Evolutionary conservation across 2,113 vertebrate species (phyloP).

Genomic region (Hymenochirus boettgeri): DNA sequence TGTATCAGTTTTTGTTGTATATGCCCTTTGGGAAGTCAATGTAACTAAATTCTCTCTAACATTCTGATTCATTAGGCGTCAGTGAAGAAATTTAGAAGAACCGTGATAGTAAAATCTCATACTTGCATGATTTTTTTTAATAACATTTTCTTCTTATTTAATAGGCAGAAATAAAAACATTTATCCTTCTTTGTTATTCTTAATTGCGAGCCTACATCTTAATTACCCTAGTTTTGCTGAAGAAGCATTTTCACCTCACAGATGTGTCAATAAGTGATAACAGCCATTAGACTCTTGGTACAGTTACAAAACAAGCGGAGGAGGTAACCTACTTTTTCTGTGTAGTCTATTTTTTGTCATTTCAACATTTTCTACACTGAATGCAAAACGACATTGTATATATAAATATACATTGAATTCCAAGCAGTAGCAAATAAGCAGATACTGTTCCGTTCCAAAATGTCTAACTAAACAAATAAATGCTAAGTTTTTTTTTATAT

Average conservation of each 20-base stretch:
- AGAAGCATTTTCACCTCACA: constrained; percentile 6
- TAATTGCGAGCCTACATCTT: constrained; percentile 3
- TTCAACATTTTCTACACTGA: neutral
- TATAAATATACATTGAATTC: neutral
- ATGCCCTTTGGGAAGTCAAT: too few species aligned
- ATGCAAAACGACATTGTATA: neutral
- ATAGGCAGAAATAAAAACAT: neutral
- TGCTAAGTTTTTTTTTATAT: too few species aligned
- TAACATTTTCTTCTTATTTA: neutral
- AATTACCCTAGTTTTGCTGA: constrained; percentile 11
- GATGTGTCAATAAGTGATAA: constrained; percentile 15
- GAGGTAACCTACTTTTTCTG: constrained; percentile 7
- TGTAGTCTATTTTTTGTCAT: neutral
- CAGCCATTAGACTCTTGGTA: constrained; percentile 3
- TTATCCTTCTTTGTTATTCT: neutral
- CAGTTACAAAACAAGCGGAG: neutral
- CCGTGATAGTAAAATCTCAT: neutral
- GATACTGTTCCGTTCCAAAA: too few species aligned
- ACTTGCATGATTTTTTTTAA: neutral
- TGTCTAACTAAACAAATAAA: too few species aligned
- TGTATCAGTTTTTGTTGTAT: too few species aligned
- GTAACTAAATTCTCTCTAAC: too few species aligned
- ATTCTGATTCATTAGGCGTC: too few species aligned
- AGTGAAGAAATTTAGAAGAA: neutral
- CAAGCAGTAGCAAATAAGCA: too few species aligned